Evolutionary conservation across 1,140 invertebrate species (phyloP), one percentile per base, ranked within the genome.

Genomic region (Bombus breviceps): DNA sequence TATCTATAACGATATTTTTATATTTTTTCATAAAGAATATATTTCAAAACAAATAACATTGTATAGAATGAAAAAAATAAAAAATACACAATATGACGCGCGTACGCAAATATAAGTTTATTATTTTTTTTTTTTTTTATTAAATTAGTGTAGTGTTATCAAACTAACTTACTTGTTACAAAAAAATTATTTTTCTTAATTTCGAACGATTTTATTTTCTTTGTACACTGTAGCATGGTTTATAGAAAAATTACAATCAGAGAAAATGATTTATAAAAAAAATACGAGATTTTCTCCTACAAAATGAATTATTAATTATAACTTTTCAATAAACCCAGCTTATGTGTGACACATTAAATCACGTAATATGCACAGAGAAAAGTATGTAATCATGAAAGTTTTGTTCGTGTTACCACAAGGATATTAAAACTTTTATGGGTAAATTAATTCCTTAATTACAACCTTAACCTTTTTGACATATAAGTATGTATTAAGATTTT

Each of bases 401-500:
- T 89, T 72, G 34, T 75, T 73, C 53, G 47, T 76, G 82, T 82
- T 75, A 66, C 87, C 83, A 82, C 62, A 77, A 43, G 74, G 77
- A 90, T 86, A 86, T 89, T 76, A 43, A 86, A 91, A 86, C 69
- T 88, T 79, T 87, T 90, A 84, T 73, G 39, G 83, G 66, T 85
- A 83, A 82, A 86, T 86, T 57, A 75, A 73, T 81, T 89, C 76
- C 76, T 90, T 86, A 91, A 84, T 92, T 91, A 83, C 88, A 91
- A 81, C 86, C 72, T 77, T 91, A 88, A 86, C 66, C 74, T 68
- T 88, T 75, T 88, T 86, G 81, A 90, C 89, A 91, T 86, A 87
- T 68, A 91, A 86, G 88, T 84, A 91, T 84, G 88, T 84, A 91
- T 84, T 90, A 69, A 86, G 86, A 80, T 71, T 86, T 92, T 89